Conservation (phyloP, 64 coral and sea anemone genomes). For the Anthopleura sola region DNA sequence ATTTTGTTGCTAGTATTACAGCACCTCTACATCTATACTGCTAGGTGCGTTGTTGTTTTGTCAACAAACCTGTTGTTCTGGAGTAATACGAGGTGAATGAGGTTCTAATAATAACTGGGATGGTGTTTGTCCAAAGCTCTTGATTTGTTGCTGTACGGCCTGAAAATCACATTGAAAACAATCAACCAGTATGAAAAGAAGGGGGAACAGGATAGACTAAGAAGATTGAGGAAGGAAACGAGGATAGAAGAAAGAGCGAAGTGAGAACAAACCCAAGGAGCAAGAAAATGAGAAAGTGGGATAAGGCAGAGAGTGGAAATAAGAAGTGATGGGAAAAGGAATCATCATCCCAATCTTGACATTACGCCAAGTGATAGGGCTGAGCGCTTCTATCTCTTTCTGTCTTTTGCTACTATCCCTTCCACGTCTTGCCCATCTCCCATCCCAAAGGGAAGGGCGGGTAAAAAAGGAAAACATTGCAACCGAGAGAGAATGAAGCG, state of each 20-base stretch:
- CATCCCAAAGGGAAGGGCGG: too few species aligned
- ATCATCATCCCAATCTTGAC: too few species aligned
- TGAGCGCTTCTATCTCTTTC: too few species aligned
- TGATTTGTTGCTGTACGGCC: slow-evolving; percentile 95
- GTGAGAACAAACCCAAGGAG: neutral
- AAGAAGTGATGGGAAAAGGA: too few species aligned
- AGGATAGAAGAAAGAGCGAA: too few species aligned
- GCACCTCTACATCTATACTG: too few species aligned
- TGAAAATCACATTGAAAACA: slow-evolving; percentile 4
- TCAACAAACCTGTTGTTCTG: slow-evolving; percentile 34
- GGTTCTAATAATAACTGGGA: slow-evolving; percentile 80
- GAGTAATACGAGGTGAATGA: slow-evolving; percentile 53
- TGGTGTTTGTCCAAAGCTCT: slow-evolving; percentile 96
- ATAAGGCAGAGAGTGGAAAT: neutral
- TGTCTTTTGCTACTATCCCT: too few species aligned
- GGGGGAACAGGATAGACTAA: neutral
- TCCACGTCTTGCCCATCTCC: too few species aligned
- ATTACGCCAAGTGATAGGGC: too few species aligned
- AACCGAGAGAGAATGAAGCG: neutral
- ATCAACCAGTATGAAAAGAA: neutral
- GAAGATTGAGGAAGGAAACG: neutral
- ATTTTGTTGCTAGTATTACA: too few species aligned
- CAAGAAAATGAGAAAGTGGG: neutral
- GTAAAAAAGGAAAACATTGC: too few species aligned
- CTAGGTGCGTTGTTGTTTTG: neutral